Conservation (phyloP, 1,140 invertebrate species). For the Ruditapes philippinarum region DNA sequence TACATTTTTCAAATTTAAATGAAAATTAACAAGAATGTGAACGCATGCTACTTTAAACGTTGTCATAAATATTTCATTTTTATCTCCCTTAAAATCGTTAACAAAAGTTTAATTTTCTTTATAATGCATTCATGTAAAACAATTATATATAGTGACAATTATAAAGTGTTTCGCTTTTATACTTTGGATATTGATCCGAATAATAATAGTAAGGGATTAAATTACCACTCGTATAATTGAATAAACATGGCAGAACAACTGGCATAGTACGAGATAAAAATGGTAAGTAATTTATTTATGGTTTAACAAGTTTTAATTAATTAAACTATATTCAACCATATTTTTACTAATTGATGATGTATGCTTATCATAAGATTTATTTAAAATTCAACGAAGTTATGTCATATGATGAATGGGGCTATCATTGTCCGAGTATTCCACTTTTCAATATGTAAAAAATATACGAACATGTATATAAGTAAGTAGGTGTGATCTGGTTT, state of each 20-base stretch:
- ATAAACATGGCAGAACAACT: not conserved
- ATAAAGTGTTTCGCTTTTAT: not conserved
- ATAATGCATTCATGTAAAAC: not conserved
- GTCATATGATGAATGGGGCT: too few species aligned
- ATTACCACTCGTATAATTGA: not conserved
- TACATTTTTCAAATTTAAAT: too few species aligned
- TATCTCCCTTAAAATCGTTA: constrained; percentile 16
- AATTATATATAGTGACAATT: not conserved
- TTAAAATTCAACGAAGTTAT: too few species aligned
- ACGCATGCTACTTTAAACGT: too few species aligned
- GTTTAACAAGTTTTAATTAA: not conserved
- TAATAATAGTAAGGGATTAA: not conserved
- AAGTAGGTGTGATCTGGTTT: too few species aligned
- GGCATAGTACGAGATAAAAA: not conserved
- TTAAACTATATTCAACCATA: not conserved
- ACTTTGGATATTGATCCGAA: not conserved
- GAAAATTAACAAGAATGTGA: too few species aligned
- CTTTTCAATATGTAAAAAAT: too few species aligned
- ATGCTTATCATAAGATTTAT: too few species aligned
- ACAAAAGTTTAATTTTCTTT: not conserved
- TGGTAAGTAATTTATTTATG: not conserved
- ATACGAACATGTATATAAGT: too few species aligned
- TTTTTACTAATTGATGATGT: not conserved
- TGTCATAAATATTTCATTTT: not conserved
- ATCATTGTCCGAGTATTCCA: too few species aligned